phyloP scores from a whole-genome alignment of 1,140 invertebrate species.

The Oreohelix idahoensis region DNA sequence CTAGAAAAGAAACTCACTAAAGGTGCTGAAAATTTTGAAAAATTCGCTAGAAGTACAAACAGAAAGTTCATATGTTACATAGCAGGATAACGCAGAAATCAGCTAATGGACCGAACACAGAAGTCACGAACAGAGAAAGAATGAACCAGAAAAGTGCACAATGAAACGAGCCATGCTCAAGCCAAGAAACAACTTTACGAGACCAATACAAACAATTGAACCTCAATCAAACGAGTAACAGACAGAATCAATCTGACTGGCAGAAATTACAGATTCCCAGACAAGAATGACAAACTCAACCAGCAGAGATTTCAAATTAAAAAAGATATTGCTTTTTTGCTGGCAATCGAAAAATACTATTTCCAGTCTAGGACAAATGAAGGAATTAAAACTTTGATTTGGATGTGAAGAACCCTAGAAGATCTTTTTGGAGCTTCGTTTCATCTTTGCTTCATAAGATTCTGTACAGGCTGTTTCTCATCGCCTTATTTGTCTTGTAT shows the following conservation, averaged over 20 bases:
- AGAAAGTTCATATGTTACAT: no score
- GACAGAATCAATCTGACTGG: background rate
- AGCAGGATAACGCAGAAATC: no score
- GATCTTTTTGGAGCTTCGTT: background rate
- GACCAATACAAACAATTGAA: slow-evolving; percentile 1
- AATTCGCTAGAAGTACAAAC: no score
- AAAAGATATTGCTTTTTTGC: slow-evolving; percentile 33
- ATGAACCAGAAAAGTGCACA: background rate
- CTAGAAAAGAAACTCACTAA: no score
- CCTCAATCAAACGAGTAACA: background rate
- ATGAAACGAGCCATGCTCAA: background rate
- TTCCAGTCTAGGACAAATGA: background rate
- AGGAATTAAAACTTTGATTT: slow-evolving; percentile 23
- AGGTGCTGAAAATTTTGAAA: no score
- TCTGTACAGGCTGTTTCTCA: background rate
- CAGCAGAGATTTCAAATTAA: slow-evolving; percentile 4
- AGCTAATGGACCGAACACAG: no score
- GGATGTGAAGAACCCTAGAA: slow-evolving; percentile 8
- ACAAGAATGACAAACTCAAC: background rate
- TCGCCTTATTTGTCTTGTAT: background rate
- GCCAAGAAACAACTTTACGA: background rate
- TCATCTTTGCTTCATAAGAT: background rate
- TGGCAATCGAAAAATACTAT: slow-evolving; percentile 32
- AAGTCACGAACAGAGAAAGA: no score
- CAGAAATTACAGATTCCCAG: background rate